These are phyloP conservation scores for Gymnoscopelus braueri DNA, from an alignment of 2,797 vertebrate genomes.

Conservation along the genomic window DNA sequence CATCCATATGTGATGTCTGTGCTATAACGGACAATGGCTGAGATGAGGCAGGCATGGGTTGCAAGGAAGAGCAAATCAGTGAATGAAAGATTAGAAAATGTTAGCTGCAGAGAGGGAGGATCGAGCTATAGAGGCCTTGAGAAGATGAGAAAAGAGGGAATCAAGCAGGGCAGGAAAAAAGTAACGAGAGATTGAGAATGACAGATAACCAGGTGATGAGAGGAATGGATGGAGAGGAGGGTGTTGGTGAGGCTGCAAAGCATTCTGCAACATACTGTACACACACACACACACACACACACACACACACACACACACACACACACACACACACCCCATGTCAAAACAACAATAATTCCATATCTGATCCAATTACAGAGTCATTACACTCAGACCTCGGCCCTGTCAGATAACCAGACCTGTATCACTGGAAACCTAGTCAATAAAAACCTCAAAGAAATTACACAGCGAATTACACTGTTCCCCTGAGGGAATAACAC, in stretches of 20 bases:
- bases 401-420: conserved; percentile 74
- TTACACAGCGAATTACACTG: conserved; percentile 50
- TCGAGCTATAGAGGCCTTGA: too few species aligned
- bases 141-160: conserved; percentile 1
- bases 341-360: conserved; percentile 59
- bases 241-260: conserved; percentile 40
- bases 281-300: not conserved
- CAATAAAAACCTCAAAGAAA: conserved; percentile 75
- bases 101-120: too few species aligned
- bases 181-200: conserved; percentile 13
- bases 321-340: not conserved
- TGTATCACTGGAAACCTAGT: conserved; percentile 75
- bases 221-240: conserved; percentile 41
- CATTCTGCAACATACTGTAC: too few species aligned
- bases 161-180: conserved; percentile 13
- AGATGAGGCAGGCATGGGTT: too few species aligned
- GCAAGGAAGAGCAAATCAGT: too few species aligned
- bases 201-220: conserved; percentile 59
- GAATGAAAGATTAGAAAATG: too few species aligned
- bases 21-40: too few species aligned
- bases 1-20: too few species aligned
- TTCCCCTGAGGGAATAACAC: conserved; percentile 50
- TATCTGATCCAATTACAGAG: conserved; percentile 80
- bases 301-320: not conserved
- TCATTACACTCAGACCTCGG: conserved; percentile 70